Percentiles rank a stretch among this genome's conserved stretches.
Evolutionary conservation across 2,797 vertebrate genomes (phyloP).

Genomic region (Liasis olivaceus): DNA sequence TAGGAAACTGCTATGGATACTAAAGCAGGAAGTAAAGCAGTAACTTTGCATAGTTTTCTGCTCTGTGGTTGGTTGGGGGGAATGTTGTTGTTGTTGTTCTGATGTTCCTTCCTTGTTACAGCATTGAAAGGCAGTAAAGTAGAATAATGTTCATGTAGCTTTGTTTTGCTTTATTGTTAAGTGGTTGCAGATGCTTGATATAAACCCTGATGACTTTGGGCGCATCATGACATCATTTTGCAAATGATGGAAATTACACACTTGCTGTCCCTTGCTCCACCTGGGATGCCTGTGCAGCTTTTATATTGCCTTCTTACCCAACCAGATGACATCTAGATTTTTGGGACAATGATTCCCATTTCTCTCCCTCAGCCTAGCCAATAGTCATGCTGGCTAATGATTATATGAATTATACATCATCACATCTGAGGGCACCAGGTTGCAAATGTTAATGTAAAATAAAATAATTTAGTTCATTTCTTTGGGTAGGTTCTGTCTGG

Average conservation of each 20-base stretch:
- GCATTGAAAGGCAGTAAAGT: neutral
- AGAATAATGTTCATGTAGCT: neutral
- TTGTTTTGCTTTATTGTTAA: neutral
- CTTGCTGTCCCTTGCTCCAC: neutral
- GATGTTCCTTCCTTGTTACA: neutral
- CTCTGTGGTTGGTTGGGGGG: neutral
- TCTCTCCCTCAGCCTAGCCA: neutral
- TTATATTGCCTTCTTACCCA: neutral
- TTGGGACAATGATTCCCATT: neutral
- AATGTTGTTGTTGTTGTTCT: too few species aligned
- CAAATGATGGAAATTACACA: neutral
- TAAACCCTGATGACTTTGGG: neutral
- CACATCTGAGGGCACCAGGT: neutral
- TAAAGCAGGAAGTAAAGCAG: neutral
- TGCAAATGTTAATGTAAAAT: neutral
- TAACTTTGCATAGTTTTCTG: neutral
- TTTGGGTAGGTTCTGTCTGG: neutral
- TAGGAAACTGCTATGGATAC: neutral
- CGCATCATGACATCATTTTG: neutral
- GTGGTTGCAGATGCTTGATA: neutral
- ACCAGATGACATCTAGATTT: neutral
- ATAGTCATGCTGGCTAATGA: neutral
- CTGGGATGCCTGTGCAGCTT: neutral
- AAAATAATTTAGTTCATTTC: neutral
- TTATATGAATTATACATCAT: neutral